Base-by-base conservation (phyloP, 2,888 invertebrate genomes). In the Cataglyphis cursor region DNA sequence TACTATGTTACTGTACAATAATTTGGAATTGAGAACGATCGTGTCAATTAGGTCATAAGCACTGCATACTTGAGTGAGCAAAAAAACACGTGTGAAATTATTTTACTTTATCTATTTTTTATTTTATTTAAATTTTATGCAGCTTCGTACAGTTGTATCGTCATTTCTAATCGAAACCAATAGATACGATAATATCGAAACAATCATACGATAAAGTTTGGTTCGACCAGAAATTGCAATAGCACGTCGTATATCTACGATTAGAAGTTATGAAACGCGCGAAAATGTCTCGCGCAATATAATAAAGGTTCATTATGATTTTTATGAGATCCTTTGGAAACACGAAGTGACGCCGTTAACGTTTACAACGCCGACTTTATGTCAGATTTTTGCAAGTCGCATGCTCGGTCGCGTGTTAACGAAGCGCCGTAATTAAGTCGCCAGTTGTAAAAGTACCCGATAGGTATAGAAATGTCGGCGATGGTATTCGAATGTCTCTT, bases 371-470 rank as follows among this genome's bases (percentile, higher is more conserved):
- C 38, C n/a, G 75, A 82, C 73, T 83, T 88, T 87, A 62, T 66
- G 75, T 73, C 68, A 64, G 84, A 89, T 83, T 88, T 87, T 88
- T 85, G 15, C 51, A 28, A 62, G 81, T 41, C 70, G 62, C 41
- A 73, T 51, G 73, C 61, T 48, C 48, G 51, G 65, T 62, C 57
- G 48, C 44, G n/a, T 57, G 70, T 66, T 85, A 85, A 88, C 83
- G 81, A 88, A 87, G 66, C 81, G 62, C 41, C 75, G 78, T 87
- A 89, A 89, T 89, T 87, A 89, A 89, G 87, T 87, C 84, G 81
- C 81, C 74, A 51, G 80, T 87, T 87, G 85, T 89, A 88, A 88
- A 88, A 89, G 85, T 81, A 85, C 72, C 64, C 51, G 65, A 3
- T 51, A 8, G 68, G 8, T 51, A n/a, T 54, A 64, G 68, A 31